These are phyloP conservation scores for Diarsia dahlii DNA, from an alignment of 2,888 invertebrate genomes.

Conservation along the genomic window DNA sequence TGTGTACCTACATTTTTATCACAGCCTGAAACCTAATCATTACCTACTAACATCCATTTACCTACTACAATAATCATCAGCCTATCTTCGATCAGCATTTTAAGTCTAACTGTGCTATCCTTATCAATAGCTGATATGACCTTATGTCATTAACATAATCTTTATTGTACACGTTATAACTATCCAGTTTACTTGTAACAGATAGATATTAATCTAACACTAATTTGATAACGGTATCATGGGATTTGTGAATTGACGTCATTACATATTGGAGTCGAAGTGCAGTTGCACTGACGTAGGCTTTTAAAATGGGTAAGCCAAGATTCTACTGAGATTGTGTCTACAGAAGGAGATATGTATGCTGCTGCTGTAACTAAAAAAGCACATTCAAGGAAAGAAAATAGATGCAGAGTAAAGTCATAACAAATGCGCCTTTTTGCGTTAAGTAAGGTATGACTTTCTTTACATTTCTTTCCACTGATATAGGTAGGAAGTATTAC, in stretches of 20 bases:
- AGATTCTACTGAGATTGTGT: not conserved
- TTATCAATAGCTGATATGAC: constrained; percentile 21
- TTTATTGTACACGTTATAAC: constrained; percentile 31
- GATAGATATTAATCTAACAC: constrained; percentile 25
- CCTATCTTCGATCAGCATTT: constrained; percentile 10
- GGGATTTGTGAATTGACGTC: constrained; percentile 29
- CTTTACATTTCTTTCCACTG: not conserved
- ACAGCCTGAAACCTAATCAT: constrained; percentile 6
- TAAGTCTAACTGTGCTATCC: constrained; percentile 17
- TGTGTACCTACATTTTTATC: not conserved
- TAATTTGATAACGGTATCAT: constrained; percentile 35
- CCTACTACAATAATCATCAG: not conserved
- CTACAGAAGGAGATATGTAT: not conserved
- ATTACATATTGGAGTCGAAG: not conserved
- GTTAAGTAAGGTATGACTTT: not conserved
- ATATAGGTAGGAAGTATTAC: too few species aligned
- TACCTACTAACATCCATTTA: constrained; percentile 6
- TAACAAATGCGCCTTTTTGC: not conserved
- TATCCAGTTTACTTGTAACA: constrained; percentile 10
- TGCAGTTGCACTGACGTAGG: constrained; percentile 14
- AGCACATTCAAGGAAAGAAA: not conserved
- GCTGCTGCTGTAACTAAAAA: not conserved
- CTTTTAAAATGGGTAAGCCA: not conserved
- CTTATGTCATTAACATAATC: constrained; percentile 29
- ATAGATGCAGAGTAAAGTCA: not conserved